Evolutionary conservation across 2,113 vertebrate genomes (phyloP).

Genomic region (Labeo catla): DNA sequence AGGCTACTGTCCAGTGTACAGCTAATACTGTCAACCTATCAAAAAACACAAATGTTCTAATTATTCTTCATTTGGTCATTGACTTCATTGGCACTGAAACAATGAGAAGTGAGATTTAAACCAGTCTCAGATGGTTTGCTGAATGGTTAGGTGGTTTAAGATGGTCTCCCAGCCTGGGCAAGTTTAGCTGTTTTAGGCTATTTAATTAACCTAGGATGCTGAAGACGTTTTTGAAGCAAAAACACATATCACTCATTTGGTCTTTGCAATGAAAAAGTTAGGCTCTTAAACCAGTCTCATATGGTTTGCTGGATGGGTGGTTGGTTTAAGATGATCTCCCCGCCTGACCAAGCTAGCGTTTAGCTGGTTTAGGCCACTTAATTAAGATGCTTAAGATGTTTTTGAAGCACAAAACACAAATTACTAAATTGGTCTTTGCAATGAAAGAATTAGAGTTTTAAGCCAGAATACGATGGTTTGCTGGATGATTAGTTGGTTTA

Average conservation of each 20-base stretch:
- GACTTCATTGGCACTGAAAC: not conserved
- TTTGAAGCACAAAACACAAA: not conserved
- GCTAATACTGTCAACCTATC: constrained; percentile 9
- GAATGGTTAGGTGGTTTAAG: not conserved
- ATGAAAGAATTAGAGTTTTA: not conserved
- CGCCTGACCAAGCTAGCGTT: not conserved
- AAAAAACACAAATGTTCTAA: not conserved
- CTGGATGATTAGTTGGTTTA: not conserved
- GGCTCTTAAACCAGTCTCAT: not conserved
- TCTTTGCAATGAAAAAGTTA: not conserved
- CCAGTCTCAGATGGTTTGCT: not conserved
- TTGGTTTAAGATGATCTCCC: not conserved
- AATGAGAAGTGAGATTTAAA: not conserved
- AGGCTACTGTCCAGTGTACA: constrained; percentile 20
- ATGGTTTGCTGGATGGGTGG: not conserved
- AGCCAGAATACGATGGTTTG: not conserved
- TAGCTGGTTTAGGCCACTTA: not conserved
- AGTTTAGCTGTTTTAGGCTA: not conserved
- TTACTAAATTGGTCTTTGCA: too few species aligned
- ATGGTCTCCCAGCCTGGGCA: not conserved
- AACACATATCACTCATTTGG: not conserved
- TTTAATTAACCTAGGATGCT: not conserved
- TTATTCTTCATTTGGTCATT: constrained; percentile 2
- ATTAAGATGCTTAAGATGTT: not conserved
- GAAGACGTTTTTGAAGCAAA: not conserved